Percentiles rank a stretch among this genome's conserved stretches.
Conservation (phyloP, 2,113 vertebrate species). For the Dolichotis patagonum region DNA sequence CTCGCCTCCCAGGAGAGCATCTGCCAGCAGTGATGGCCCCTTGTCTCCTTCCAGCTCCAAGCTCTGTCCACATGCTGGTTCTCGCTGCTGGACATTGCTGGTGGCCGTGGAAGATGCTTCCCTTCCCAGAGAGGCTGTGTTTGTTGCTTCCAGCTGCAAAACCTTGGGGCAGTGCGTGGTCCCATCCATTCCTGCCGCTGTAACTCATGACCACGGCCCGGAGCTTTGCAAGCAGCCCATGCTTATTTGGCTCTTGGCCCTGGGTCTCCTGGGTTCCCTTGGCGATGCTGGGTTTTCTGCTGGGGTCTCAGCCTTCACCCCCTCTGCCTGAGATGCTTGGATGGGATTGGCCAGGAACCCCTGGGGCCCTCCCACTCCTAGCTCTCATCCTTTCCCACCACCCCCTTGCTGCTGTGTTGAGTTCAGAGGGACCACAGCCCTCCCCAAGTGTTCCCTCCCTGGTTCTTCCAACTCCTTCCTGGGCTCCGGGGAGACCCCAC, state of each 20-base stretch:
- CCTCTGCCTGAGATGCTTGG: not conserved
- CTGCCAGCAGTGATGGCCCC: accelerated
- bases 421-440: too few species aligned
- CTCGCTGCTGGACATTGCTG: not conserved
- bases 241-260: not conserved
- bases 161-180: accelerated
- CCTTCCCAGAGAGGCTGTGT: accelerated
- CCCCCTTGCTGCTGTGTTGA: not conserved
- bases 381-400: not conserved
- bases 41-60: not conserved
- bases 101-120: not conserved
- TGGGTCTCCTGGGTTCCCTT: not conserved
- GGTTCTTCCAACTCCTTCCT: not conserved
- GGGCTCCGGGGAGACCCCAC: too few species aligned
- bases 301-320: not conserved
- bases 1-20: not conserved
- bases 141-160: accelerated
- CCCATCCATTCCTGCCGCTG: not conserved
- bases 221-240: not conserved
- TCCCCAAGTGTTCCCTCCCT: accelerated
- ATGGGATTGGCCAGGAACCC: not conserved
- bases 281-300: not conserved
- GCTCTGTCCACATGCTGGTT: not conserved
- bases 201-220: not conserved
- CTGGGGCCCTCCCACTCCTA: not conserved